Conservation (phyloP, 1,140 invertebrate genomes). For the Melitaea cinxia region DNA sequence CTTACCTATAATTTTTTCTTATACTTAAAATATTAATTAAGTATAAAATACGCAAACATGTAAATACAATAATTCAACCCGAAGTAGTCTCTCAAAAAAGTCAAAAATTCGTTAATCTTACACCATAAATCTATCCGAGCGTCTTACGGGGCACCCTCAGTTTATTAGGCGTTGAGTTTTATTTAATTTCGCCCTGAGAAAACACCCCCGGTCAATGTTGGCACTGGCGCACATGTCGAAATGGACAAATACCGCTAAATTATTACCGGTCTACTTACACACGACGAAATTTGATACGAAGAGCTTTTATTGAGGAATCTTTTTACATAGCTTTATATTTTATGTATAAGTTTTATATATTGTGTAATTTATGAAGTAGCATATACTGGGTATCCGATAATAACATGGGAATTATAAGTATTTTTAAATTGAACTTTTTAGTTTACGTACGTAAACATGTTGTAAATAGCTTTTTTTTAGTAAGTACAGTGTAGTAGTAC, state of each 20-base stretch:
- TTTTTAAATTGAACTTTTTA: no score
- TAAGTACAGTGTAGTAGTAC: no score
- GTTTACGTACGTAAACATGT: no score
- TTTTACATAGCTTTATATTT: not conserved
- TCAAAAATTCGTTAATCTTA: not conserved
- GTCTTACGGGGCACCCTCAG: constrained; percentile 36
- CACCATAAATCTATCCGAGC: not conserved
- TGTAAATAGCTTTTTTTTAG: no score
- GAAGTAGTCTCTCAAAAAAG: not conserved
- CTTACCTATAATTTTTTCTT: no score
- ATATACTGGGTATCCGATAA: no score
- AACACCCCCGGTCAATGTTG: constrained; percentile 70
- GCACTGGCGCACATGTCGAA: constrained; percentile 61
- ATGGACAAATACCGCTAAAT: constrained; percentile 74
- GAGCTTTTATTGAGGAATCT: not conserved
- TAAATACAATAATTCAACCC: no score
- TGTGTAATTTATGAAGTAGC: no score
- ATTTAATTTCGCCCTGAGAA: constrained; percentile 75
- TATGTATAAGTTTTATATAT: not conserved
- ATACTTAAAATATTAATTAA: no score
- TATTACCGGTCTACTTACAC: constrained; percentile 59
- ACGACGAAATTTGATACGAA: constrained; percentile 12
- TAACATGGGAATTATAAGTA: no score
- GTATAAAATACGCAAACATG: no score
- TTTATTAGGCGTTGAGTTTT: constrained; percentile 68